phyloP scores from a whole-genome alignment of 2,797 vertebrate species.

The Rallus crepitans region DNA sequence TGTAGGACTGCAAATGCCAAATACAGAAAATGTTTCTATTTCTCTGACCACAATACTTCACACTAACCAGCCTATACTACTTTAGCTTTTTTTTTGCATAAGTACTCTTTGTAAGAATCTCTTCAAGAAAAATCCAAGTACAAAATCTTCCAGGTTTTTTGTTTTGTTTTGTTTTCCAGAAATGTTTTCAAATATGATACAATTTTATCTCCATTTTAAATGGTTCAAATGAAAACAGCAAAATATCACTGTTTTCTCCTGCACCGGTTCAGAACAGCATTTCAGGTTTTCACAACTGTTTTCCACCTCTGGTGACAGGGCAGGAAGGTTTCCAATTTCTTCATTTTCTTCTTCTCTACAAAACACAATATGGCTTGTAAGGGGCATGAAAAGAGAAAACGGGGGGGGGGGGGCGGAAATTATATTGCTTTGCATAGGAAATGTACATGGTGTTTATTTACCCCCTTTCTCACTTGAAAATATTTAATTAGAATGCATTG shows the following conservation, averaged over 20 bases:
- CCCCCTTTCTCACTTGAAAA: neutral
- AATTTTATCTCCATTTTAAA: conserved; percentile 18
- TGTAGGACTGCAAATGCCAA: neutral
- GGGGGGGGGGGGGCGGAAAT: neutral
- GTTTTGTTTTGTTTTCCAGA: neutral
- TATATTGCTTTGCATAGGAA: neutral
- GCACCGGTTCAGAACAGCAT: neutral
- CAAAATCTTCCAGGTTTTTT: neutral
- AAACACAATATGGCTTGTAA: neutral
- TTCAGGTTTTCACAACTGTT: neutral
- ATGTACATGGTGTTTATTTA: neutral
- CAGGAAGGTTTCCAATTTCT: neutral
- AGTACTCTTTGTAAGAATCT: neutral
- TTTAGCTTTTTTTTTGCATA: neutral
- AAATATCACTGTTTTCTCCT: neutral
- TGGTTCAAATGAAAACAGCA: neutral
- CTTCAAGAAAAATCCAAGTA: neutral
- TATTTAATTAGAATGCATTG: neutral
- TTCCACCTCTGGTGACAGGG: neutral
- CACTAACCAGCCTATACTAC: neutral
- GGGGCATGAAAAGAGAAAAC: neutral
- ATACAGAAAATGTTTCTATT: neutral
- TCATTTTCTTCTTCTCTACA: neutral
- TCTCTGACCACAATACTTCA: neutral
- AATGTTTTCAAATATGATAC: neutral